A percentile compares a stretch with the other conserved stretches of the same genome.
phyloP scores from a whole-genome alignment of 2,797 vertebrate genomes.

The Steatocranus sp. region DNA sequence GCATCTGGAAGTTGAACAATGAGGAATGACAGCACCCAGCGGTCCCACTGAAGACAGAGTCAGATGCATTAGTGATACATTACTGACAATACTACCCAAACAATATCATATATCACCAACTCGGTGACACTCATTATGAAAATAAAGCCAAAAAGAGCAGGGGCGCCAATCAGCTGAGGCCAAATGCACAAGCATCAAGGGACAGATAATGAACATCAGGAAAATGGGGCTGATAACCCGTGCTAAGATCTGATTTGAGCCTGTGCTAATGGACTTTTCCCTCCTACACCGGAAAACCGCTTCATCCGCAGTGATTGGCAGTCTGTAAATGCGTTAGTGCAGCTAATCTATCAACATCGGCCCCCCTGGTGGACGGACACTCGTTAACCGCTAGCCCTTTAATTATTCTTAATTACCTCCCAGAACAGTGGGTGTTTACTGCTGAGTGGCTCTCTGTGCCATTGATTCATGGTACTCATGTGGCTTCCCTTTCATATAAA shows the following conservation, averaged over 20 bases:
- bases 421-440: slow-evolving; percentile 67
- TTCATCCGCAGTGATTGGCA: slow-evolving; percentile 77
- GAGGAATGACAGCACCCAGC: slow-evolving; percentile 50
- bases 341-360: slow-evolving; percentile 75
- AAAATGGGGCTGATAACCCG: slow-evolving; percentile 75
- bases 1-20: slow-evolving; percentile 28
- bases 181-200: slow-evolving; percentile 71
- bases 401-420: slow-evolving; percentile 78
- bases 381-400: slow-evolving; percentile 73
- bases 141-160: slow-evolving; percentile 64
- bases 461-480: slow-evolving; percentile 16
- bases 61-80: slow-evolving; percentile 66
- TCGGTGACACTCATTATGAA: slow-evolving; percentile 68
- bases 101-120: slow-evolving; percentile 68
- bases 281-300: slow-evolving; percentile 77
- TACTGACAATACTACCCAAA: slow-evolving; percentile 59
- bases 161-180: slow-evolving; percentile 71
- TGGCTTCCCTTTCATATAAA: slow-evolving; percentile 7
- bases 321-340: slow-evolving; percentile 69
- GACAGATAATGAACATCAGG: slow-evolving; percentile 76
- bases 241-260: slow-evolving; percentile 76
- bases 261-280: slow-evolving; percentile 77
- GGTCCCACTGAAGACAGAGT: slow-evolving; percentile 41
- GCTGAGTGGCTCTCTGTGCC: slow-evolving; percentile 47
- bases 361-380: slow-evolving; percentile 66